Base-by-base conservation (phyloP, 1,140 invertebrate species). In the Zophobas morio region DNA sequence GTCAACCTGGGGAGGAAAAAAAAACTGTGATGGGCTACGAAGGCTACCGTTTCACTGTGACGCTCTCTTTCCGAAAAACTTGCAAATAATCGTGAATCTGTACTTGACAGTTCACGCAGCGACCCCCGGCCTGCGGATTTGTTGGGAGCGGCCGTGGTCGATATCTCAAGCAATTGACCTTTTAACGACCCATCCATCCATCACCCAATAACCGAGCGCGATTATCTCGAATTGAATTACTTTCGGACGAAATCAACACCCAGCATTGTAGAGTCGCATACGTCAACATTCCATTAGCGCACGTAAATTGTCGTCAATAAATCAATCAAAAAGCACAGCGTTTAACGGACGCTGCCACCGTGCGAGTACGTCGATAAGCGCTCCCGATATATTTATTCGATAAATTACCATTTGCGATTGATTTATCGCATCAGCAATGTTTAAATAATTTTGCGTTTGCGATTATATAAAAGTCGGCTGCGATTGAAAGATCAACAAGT, bases 181-280 rank as follows among this genome's bases (percentile, higher is more conserved):
- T 54, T 76, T 53, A 37, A 76, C 36, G 42, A 74, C 36, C 36
- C 47, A 20, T 8, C 53, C 47, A 74, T 74, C 36, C 36, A 74
- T 74, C 72, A 63, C 6, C 53, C 73, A 75, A 75, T 57, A n/a
- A 42, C 32, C 73, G 40, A 39, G 39, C 32, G 54, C 53, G 35
- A 76, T 76, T 47, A 46, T 20, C 53, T 75, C 56, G 8, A 60
- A 75, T 75, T 75, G 73, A 75, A 75, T 75, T 75, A 75, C 57
- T 60, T 60, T 75, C 54, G 46, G 39, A 57, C 63, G 54, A 42
- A 74, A 74, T 74, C 72, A 57, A 74, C 72, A 74, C 46, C 71
- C 32, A 51, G 47, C 47, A 36, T 53, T 6, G 71, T 74, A 54
- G 56, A 75, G 73, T 75, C 54, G 56, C 54, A 47, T 56, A 75